A percentile compares a stretch with the other conserved stretches of the same genome.
Conservation (phyloP, 2,888 invertebrate genomes). For the Synergus itoensis region DNA sequence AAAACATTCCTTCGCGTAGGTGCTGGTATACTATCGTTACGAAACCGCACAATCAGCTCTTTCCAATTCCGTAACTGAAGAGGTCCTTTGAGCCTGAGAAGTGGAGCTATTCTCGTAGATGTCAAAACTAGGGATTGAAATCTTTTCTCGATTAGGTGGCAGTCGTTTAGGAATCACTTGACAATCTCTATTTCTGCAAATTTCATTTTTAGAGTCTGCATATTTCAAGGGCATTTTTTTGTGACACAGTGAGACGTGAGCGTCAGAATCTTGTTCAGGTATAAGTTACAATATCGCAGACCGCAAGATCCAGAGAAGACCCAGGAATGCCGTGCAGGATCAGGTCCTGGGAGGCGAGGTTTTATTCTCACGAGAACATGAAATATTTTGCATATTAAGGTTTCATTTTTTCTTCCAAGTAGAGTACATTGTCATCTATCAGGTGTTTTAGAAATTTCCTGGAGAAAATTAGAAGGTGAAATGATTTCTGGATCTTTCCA, state of each 20-base stretch:
- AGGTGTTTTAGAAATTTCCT: background rate
- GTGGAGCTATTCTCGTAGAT: background rate
- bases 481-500: background rate
- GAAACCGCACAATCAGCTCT: slow-evolving; percentile 9
- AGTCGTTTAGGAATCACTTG: background rate
- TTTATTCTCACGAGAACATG: slow-evolving; percentile 47
- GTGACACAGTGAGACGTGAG: background rate
- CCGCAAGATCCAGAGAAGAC: slow-evolving; percentile 56
- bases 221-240: background rate
- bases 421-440: background rate
- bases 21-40: slow-evolving; percentile 49
- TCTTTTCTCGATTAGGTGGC: too few relatives aligned
- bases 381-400: slow-evolving; percentile 40
- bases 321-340: slow-evolving; percentile 46
- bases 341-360: background rate
- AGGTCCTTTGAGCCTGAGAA: background rate
- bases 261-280: slow-evolving; percentile 11
- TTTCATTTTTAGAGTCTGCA: background rate
- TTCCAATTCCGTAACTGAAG: background rate
- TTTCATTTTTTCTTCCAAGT: slow-evolving; percentile 41
- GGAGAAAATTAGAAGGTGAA: background rate
- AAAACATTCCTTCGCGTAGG: slow-evolving; percentile 39
- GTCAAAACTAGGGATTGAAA: background rate
- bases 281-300: slow-evolving; percentile 45
- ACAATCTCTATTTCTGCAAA: background rate